Conservation (phyloP, 1,140 invertebrate species). For the Zophobas morio region DNA sequence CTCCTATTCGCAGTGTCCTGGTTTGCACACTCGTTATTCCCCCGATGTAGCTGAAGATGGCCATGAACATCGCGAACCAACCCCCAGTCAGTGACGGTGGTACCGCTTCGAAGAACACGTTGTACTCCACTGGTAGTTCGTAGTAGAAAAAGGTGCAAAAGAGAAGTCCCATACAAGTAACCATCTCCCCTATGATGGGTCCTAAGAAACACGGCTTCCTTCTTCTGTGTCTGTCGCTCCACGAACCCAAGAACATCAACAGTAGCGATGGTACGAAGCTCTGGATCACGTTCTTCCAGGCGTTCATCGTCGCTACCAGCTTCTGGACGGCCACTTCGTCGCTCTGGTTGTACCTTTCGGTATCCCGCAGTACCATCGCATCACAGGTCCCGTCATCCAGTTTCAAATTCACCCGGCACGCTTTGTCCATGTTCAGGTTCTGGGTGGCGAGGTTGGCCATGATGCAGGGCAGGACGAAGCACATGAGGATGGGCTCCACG, state of each 20-base stretch:
- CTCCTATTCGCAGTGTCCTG: conserved; percentile 71
- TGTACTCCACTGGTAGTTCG: conserved; percentile 68
- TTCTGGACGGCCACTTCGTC: conserved; percentile 62
- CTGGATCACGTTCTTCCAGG: conserved; percentile 60
- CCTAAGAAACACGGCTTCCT: conserved; percentile 74
- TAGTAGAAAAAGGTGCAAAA: conserved; percentile 69
- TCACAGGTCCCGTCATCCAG: conserved; percentile 66
- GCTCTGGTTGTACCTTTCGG: conserved; percentile 32
- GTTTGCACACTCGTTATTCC: conserved; percentile 72
- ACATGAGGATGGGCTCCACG: conserved; percentile 70
- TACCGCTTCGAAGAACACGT: conserved; percentile 70
- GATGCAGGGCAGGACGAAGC: conserved; percentile 69
- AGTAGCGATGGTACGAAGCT: conserved; percentile 69
- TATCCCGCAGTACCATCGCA: conserved; percentile 69
- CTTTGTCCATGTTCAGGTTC: conserved; percentile 73
- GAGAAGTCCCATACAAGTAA: conserved; percentile 66
- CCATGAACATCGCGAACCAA: conserved; percentile 74
- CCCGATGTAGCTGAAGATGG: conserved; percentile 74
- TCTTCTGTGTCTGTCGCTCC: conserved; percentile 75
- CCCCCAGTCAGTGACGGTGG: conserved; percentile 70
- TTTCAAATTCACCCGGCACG: conserved; percentile 74
- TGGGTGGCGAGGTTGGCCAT: conserved; percentile 69
- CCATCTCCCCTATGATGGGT: conserved; percentile 62
- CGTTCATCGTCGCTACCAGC: conserved; percentile 60
- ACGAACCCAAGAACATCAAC: conserved; percentile 74